These are phyloP conservation scores for Tipula lateralis DNA, from an alignment of 2,888 invertebrate genomes.

Conservation along the genomic window DNA sequence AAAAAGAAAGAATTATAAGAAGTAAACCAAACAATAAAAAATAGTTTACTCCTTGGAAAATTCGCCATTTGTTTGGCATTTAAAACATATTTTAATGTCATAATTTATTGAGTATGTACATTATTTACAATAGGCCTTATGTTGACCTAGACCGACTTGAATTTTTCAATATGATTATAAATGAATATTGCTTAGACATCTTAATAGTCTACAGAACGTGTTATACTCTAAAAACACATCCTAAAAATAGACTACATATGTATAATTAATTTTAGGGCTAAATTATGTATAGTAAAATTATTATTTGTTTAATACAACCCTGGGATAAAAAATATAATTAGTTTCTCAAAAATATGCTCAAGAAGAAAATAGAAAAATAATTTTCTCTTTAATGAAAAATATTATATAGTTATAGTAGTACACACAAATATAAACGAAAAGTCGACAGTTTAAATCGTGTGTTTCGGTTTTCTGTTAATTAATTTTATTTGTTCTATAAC, in stretches of 20 bases:
- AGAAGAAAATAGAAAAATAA: background rate
- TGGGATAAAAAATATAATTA: constrained; percentile 37
- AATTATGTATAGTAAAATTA: background rate
- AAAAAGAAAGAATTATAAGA: background rate
- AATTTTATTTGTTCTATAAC: constrained; percentile 33
- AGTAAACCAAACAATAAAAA: too few species aligned
- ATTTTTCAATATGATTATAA: too few species aligned
- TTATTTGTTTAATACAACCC: constrained; percentile 34
- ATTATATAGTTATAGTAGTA: background rate
- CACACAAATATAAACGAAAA: background rate
- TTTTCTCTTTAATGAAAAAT: constrained; percentile 27
- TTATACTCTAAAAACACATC: background rate
- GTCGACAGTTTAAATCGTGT: background rate
- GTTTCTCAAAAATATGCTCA: constrained; percentile 30
- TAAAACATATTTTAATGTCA: background rate
- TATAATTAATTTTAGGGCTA: background rate
- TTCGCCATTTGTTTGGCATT: background rate
- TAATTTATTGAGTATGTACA: background rate
- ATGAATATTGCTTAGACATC: background rate
- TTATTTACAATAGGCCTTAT: background rate
- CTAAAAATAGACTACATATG: background rate
- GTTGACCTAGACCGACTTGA: background rate
- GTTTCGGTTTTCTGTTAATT: constrained; percentile 28
- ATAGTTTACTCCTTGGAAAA: too few species aligned
- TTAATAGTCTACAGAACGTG: background rate